These are phyloP conservation scores for Caenorhabditis zanzibari DNA, from an alignment of 2,888 invertebrate species.

Conservation along the genomic window DNA sequence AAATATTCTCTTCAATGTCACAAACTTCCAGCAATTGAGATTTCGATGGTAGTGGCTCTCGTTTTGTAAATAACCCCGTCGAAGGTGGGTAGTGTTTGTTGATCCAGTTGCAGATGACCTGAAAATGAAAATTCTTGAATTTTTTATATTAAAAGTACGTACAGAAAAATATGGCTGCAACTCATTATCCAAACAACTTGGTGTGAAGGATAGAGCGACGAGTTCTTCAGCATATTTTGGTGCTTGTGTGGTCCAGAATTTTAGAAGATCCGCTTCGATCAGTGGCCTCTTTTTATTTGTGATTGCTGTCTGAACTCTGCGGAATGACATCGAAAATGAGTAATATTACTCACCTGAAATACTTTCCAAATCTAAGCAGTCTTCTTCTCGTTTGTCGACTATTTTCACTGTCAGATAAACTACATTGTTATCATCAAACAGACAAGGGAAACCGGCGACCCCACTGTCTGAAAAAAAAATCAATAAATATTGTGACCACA, in stretches of 20 bases:
- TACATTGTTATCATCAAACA: conserved; percentile 31
- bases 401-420: conserved; percentile 48
- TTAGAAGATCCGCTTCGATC: conserved; percentile 38
- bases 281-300: conserved; percentile 45
- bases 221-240: conserved; percentile 68
- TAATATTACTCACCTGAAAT: conserved; percentile 85
- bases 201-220: conserved; percentile 71
- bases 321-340: not conserved
- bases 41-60: conserved; percentile 45
- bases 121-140: not conserved
- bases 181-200: conserved; percentile 67
- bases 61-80: conserved; percentile 43
- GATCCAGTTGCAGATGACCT: conserved; percentile 59
- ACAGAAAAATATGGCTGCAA: conserved; percentile 73
- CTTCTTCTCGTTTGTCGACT: conserved; percentile 50
- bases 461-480: conserved; percentile 57
- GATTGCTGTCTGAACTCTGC: conserved; percentile 33
- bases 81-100: conserved; percentile 47
- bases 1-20: conserved; percentile 97
- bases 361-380: conserved; percentile 84
- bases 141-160: not conserved
- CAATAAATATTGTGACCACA: not conserved
- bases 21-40: conserved; percentile 84
- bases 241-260: conserved; percentile 62
- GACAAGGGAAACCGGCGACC: conserved; percentile 54